These are phyloP conservation scores for Egretta garzetta DNA, from an alignment of 2,113 vertebrate genomes.

Conservation along the genomic window DNA sequence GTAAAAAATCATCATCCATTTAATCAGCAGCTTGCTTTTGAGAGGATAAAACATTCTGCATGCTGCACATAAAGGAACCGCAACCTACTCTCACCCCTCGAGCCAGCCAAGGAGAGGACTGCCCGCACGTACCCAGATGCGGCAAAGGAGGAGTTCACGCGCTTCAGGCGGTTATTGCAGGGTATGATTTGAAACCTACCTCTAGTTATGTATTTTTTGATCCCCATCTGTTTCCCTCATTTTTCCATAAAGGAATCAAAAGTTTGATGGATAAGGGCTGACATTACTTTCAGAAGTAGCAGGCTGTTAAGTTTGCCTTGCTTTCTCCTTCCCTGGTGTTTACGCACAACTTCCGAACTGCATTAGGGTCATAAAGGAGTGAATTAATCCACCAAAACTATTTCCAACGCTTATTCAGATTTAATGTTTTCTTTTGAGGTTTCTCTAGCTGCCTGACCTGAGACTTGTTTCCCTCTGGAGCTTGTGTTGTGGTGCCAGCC, in stretches of 20 bases:
- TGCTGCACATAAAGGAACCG: background rate
- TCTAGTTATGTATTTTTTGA: background rate
- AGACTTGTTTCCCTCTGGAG: background rate
- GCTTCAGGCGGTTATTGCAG: background rate
- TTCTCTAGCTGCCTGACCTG: conserved; percentile 15
- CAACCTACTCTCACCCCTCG: background rate
- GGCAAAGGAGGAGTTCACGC: background rate
- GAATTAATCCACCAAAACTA: background rate
- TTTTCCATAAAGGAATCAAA: background rate
- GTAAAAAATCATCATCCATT: background rate
- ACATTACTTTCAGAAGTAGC: background rate
- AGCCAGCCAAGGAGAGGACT: background rate
- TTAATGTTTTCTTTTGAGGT: conserved; percentile 14
- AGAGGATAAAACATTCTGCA: background rate
- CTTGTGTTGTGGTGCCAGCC: conserved; percentile 12
- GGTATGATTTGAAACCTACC: background rate
- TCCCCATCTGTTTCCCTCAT: background rate
- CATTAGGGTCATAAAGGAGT: background rate
- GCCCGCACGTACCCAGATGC: background rate
- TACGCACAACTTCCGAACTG: background rate
- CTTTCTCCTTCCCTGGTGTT: background rate
- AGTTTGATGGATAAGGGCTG: background rate
- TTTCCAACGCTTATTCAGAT: background rate
- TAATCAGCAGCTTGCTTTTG: background rate
- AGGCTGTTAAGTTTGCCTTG: background rate